These are phyloP conservation scores for Pachypanchax playfairii DNA, from an alignment of 2,113 vertebrate genomes.

Conservation along the genomic window DNA sequence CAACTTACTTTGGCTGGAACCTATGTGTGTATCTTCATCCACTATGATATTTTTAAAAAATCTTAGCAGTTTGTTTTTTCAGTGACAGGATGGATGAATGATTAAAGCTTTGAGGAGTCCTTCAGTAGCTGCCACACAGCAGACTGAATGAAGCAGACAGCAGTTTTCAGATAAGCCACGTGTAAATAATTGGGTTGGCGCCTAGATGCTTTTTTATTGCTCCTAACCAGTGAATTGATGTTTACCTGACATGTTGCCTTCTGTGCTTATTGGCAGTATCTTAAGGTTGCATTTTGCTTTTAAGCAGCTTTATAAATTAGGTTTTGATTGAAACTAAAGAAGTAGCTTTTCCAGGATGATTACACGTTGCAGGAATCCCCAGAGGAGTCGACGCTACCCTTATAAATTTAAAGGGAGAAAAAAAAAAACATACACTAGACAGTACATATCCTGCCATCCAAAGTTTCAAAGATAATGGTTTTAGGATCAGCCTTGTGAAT, in stretches of 20 bases:
- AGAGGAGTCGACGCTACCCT: conserved; percentile 21
- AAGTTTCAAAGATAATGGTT: conserved; percentile 71
- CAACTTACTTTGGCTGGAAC: conserved; percentile 23
- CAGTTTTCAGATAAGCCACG: conserved; percentile 16
- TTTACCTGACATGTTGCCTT: conserved; percentile 25
- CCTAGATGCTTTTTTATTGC: conserved; percentile 5
- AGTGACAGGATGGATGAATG: conserved; percentile 3
- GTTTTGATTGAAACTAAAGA: conserved; percentile 38
- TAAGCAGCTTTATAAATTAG: conserved; percentile 16
- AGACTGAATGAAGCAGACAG: conserved; percentile 20
- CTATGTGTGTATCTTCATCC: conserved; percentile 8
- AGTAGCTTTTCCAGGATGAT: conserved; percentile 28
- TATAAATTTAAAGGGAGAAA: background rate
- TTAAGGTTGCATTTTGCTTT: conserved; percentile 43
- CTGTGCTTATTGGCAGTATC: conserved; percentile 44
- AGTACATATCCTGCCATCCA: conserved; percentile 24
- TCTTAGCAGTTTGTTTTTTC: conserved; percentile 9
- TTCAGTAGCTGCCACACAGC: conserved; percentile 14
- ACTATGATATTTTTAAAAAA: conserved; percentile 21
- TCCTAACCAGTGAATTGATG: conserved; percentile 18
- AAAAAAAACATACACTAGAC: conserved; percentile 26
- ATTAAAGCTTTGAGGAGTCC: conserved; percentile 23
- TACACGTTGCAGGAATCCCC: conserved; percentile 15
- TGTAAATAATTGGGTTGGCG: conserved; percentile 33
- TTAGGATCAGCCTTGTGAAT: conserved; percentile 59